A percentile compares a stretch with the other conserved stretches of the same genome.
These are phyloP conservation scores for Ctenodactylus gundi DNA, from an alignment of 2,113 vertebrate genomes.

Conservation along the genomic window DNA sequence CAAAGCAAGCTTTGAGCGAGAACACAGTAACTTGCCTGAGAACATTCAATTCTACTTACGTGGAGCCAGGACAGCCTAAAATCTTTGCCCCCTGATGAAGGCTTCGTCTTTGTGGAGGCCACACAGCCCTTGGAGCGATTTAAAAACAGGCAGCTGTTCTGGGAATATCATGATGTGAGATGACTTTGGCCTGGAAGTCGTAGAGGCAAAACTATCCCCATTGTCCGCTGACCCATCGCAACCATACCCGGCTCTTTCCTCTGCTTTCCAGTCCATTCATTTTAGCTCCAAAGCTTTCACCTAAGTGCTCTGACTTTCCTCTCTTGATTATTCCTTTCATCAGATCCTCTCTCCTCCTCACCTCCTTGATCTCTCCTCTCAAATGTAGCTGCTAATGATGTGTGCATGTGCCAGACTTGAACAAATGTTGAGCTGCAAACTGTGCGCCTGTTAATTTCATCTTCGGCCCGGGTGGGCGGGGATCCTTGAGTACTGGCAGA, in stretches of 20 bases:
- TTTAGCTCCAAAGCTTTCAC: neutral
- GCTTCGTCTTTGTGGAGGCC: neutral
- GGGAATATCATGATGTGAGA: neutral
- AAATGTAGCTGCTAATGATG: constrained; percentile 69
- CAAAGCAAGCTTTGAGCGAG: neutral
- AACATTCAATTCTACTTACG: constrained; percentile 5
- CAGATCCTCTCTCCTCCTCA: constrained; percentile 52
- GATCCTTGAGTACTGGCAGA: constrained; percentile 68
- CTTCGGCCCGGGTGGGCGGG: neutral
- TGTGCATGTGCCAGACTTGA: constrained; percentile 74
- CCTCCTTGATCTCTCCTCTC: constrained; percentile 63
- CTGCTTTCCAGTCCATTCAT: neutral
- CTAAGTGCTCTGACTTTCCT: constrained; percentile 28
- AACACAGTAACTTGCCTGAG: neutral
- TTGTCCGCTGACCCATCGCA: neutral
- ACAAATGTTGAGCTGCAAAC: constrained; percentile 72
- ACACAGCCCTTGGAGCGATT: neutral
- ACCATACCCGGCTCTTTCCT: neutral
- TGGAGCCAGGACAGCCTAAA: neutral
- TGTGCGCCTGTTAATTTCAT: constrained; percentile 62
- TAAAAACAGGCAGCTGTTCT: neutral
- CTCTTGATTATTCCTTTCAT: constrained; percentile 54
- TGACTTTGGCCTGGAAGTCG: constrained; percentile 16
- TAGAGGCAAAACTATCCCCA: neutral
- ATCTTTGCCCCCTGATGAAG: neutral